Evolutionary conservation across 2,888 invertebrate species (phyloP).

Genomic region (Ommatoiulus sabulosus): DNA sequence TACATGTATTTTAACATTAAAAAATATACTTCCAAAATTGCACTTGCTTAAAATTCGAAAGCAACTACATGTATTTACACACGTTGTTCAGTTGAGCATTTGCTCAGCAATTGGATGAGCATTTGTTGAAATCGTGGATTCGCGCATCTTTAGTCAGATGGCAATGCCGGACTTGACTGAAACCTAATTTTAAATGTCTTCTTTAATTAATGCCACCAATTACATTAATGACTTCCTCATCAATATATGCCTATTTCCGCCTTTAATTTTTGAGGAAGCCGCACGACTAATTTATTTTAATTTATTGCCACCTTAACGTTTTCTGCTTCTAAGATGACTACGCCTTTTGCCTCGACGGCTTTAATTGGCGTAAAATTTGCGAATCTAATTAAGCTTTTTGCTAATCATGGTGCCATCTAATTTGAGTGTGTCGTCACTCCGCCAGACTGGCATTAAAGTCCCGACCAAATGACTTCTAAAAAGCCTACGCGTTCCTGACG

Average conservation of each 20-base stretch:
- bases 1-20: too few species aligned
- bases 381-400: slow-evolving; percentile 34
- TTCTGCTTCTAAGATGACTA: neutral
- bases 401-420: slow-evolving; percentile 13
- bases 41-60: too few species aligned
- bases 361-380: slow-evolving; percentile 26
- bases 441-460: neutral
- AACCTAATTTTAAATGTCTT: neutral
- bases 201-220: slow-evolving; percentile 4
- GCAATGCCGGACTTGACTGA: neutral
- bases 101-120: too few species aligned
- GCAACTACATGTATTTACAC: too few species aligned
- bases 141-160: neutral
- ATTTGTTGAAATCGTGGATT: too few species aligned
- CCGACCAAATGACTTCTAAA: neutral
- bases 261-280: neutral
- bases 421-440: slow-evolving; percentile 12
- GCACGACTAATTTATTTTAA: slow-evolving; percentile 19
- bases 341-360: slow-evolving; percentile 1
- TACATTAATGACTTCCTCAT: slow-evolving; percentile 28
- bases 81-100: too few species aligned
- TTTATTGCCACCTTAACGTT: slow-evolving; percentile 34
- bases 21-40: too few species aligned
- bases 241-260: slow-evolving; percentile 34
- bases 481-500: neutral